Percentiles rank a stretch among this genome's conserved stretches.
Evolutionary conservation across 2,888 invertebrate genomes (phyloP).

Genomic region (Lissocephala sabroskyi): DNA sequence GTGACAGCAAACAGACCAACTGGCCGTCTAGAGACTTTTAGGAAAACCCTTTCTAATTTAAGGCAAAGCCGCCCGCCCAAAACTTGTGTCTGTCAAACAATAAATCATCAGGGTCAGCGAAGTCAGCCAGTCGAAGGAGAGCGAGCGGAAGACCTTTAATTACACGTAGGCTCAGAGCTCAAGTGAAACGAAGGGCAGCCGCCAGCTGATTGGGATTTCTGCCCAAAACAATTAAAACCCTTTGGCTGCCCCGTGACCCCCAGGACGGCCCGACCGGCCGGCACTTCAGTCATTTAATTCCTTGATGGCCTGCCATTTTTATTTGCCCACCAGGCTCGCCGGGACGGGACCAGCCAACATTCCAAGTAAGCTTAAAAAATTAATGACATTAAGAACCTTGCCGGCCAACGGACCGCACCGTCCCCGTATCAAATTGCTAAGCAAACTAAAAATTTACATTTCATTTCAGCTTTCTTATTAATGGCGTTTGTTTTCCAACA

Average conservation of each 20-base stretch:
- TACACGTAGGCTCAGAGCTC: constrained; percentile 56
- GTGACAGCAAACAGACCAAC: constrained; percentile 54
- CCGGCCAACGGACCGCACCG: not conserved
- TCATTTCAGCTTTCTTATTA: constrained; percentile 52
- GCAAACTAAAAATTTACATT: constrained; percentile 47
- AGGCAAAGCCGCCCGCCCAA: constrained; percentile 28
- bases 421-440: constrained; percentile 47
- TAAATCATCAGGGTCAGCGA: constrained; percentile 50
- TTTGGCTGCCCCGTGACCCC: constrained; percentile 27
- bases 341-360: constrained; percentile 37
- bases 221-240: constrained; percentile 65
- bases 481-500: constrained; percentile 49
- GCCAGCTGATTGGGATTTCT: constrained; percentile 15
- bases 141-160: constrained; percentile 46
- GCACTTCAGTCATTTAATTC: too few species aligned
- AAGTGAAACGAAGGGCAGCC: constrained; percentile 47
- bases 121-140: not conserved
- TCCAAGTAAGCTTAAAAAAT: constrained; percentile 64
- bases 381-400: constrained; percentile 65
- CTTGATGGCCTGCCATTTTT: constrained; percentile 64
- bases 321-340: constrained; percentile 30
- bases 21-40: constrained; percentile 20
- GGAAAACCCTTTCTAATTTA: constrained; percentile 59
- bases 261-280: constrained; percentile 13
- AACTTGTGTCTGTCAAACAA: constrained; percentile 59